Conservation (phyloP, 2,888 invertebrate genomes). For the Autographa pulchrina region DNA sequence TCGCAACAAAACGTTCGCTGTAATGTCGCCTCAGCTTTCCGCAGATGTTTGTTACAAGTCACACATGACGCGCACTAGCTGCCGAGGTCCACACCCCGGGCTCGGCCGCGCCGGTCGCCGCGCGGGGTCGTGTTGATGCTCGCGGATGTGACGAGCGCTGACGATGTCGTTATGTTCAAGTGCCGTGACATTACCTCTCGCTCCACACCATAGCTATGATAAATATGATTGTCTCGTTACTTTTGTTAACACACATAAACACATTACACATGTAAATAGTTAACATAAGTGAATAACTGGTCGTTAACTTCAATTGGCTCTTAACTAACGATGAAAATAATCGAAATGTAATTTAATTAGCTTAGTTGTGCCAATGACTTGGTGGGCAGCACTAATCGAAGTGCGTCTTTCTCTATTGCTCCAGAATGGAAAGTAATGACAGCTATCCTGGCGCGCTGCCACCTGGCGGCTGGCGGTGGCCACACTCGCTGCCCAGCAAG, state of each 20-base stretch:
- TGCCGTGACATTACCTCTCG: neutral
- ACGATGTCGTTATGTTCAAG: neutral
- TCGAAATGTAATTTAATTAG: too few relatives aligned
- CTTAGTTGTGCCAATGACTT: too few relatives aligned
- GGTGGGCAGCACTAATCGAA: too few relatives aligned
- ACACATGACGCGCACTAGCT: neutral
- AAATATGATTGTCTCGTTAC: neutral
- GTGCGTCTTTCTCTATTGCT: too few relatives aligned
- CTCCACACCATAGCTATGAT: neutral
- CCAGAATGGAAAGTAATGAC: too few relatives aligned
- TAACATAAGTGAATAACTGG: neutral
- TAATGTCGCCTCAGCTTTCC: constrained; percentile 1
- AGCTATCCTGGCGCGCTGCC: neutral
- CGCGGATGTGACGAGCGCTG: neutral
- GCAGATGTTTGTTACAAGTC: constrained; percentile 1
- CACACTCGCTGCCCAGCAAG: neutral
- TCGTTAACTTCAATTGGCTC: neutral
- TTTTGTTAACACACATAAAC: too few relatives aligned
- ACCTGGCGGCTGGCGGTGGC: neutral
- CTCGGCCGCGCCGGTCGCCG: too few relatives aligned
- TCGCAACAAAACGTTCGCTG: neutral
- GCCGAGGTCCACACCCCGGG: too few relatives aligned
- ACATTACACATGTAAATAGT: neutral
- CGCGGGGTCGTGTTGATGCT: too few relatives aligned
- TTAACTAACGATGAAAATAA: neutral